phyloP scores from a whole-genome alignment of 2,888 invertebrate species.

The Ophonus ardosiacus region DNA sequence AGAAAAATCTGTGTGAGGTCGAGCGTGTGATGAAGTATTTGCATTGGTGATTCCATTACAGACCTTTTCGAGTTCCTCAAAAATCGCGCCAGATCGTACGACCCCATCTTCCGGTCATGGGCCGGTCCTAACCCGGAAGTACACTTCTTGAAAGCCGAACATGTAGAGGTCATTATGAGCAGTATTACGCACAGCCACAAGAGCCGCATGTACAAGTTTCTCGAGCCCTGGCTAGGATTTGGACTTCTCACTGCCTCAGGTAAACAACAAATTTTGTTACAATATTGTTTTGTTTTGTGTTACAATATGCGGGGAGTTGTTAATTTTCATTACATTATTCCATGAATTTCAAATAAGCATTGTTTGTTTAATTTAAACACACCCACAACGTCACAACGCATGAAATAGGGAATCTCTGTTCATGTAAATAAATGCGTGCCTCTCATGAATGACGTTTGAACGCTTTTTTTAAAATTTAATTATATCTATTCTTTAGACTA shows the following conservation, averaged over 20 bases:
- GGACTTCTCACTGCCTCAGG: conserved; percentile 70
- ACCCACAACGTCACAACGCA: too few relatives aligned
- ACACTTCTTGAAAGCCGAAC: conserved; percentile 69
- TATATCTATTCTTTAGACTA: too few relatives aligned
- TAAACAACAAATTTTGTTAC: conserved; percentile 57
- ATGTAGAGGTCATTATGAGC: conserved; percentile 68
- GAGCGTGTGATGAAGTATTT: background rate
- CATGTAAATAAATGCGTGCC: too few relatives aligned
- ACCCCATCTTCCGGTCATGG: conserved; percentile 69
- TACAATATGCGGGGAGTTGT: too few relatives aligned
- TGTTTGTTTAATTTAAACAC: too few relatives aligned
- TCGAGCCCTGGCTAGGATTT: conserved; percentile 68
- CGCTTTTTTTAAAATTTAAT: too few relatives aligned
- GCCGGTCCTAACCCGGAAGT: conserved; percentile 66
- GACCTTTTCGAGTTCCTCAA: conserved; percentile 65
- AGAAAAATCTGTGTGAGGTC: background rate
- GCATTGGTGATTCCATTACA: conserved; percentile 34
- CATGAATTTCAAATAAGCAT: too few relatives aligned
- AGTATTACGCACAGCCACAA: conserved; percentile 68
- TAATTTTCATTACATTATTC: too few relatives aligned
- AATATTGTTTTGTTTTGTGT: background rate
- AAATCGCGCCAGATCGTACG: conserved; percentile 65
- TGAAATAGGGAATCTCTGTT: too few relatives aligned
- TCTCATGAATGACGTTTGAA: too few relatives aligned
- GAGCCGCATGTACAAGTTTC: conserved; percentile 67